Percentiles rank a stretch among this genome's conserved stretches.
These are phyloP conservation scores for Batillaria attramentaria DNA, from an alignment of 1,140 invertebrate species.

Conservation along the genomic window DNA sequence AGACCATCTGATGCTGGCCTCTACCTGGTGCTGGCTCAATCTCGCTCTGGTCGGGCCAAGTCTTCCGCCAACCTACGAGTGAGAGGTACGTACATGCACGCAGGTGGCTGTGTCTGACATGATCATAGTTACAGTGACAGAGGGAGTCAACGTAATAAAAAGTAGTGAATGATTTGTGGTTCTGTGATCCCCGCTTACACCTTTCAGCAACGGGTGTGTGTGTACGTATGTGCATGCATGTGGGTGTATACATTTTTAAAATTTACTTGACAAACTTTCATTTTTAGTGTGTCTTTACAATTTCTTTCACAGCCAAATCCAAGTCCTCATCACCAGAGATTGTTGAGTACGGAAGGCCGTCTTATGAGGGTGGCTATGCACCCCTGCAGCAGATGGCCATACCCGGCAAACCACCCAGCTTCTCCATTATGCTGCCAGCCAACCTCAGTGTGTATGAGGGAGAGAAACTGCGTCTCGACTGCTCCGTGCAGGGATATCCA, in stretches of 20 bases:
- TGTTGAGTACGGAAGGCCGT: constrained; percentile 26
- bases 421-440: constrained; percentile 60
- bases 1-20: constrained; percentile 63
- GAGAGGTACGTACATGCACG: constrained; percentile 52
- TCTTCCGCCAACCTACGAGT: constrained; percentile 65
- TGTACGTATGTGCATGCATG: background rate
- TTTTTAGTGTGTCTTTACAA: background rate
- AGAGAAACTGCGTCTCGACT: constrained; percentile 63
- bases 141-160: too few relatives aligned
- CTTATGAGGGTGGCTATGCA: constrained; percentile 36
- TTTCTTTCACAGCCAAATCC: constrained; percentile 45
- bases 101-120: too few relatives aligned
- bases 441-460: constrained; percentile 62
- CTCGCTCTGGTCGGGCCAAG: constrained; percentile 60
- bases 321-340: constrained; percentile 49
- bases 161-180: too few relatives aligned
- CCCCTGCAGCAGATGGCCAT: constrained; percentile 39
- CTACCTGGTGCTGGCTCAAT: constrained; percentile 64
- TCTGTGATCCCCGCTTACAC: too few relatives aligned
- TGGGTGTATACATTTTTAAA: background rate
- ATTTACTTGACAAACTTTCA: too few relatives aligned
- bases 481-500: constrained; percentile 63
- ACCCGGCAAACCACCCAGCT: constrained; percentile 57
- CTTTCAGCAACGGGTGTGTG: too few relatives aligned
- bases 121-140: too few relatives aligned